A percentile compares a stretch with the other conserved stretches of the same genome.
These are phyloP conservation scores for Heliothis virescens DNA, from an alignment of 1,140 invertebrate genomes.

Conservation along the genomic window DNA sequence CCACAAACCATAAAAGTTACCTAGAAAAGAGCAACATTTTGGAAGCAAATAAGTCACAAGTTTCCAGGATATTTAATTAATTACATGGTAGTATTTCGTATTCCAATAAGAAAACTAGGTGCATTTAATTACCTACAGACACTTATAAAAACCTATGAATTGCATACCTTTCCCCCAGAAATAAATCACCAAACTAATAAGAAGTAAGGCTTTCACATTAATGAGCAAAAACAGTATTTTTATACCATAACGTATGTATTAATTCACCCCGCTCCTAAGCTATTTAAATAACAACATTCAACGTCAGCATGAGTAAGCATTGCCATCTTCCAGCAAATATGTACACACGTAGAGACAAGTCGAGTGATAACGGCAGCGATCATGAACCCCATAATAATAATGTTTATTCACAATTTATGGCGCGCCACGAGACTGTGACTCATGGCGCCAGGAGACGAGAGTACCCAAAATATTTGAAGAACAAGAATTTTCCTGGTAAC, in stretches of 20 bases:
- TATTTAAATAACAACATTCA: not conserved
- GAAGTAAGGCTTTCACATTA: too few relatives aligned
- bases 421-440: slow-evolving; percentile 54
- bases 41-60: too few relatives aligned
- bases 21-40: too few relatives aligned
- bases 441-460: slow-evolving; percentile 50
- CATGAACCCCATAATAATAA: slow-evolving; percentile 55
- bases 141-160: too few relatives aligned
- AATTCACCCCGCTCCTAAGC: not conserved
- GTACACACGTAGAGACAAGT: slow-evolving; percentile 19
- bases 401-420: slow-evolving; percentile 70
- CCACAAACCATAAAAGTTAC: too few relatives aligned
- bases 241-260: too few relatives aligned
- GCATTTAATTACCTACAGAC: too few relatives aligned
- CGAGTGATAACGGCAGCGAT: slow-evolving; percentile 43
- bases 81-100: too few relatives aligned
- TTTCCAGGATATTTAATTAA: too few relatives aligned
- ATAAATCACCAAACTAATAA: too few relatives aligned
- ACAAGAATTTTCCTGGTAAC: not conserved
- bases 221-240: too few relatives aligned
- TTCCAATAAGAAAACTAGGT: too few relatives aligned
- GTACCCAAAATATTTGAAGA: slow-evolving; percentile 33
- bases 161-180: not conserved
- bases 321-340: not conserved
- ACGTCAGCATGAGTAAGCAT: slow-evolving; percentile 30